These are phyloP conservation scores for Archivesica marissinica DNA, from an alignment of 1,140 invertebrate species.

Conservation along the genomic window DNA sequence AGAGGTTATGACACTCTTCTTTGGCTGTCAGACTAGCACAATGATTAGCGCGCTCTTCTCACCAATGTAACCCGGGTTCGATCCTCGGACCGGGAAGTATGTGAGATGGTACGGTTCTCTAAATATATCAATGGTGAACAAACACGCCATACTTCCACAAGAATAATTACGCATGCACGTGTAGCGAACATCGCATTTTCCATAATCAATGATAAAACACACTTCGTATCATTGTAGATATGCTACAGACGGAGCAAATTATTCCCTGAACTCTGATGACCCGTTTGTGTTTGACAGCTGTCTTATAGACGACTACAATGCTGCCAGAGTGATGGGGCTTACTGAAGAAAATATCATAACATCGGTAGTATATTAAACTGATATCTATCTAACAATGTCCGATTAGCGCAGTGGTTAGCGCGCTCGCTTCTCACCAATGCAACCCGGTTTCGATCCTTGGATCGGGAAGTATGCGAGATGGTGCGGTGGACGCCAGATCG, in stretches of 20 bases:
- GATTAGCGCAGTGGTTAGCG: background rate
- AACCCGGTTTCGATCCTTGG: background rate
- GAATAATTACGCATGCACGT: no score
- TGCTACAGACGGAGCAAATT: slow-evolving; percentile 86
- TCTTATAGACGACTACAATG: slow-evolving; percentile 85
- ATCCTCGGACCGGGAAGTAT: no score
- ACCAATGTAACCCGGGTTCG: no score
- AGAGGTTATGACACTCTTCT: background rate
- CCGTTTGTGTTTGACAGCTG: slow-evolving; percentile 85
- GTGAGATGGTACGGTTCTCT: no score
- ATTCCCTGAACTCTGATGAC: slow-evolving; percentile 88
- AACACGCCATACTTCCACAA: no score
- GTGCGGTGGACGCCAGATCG: no score
- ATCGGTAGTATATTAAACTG: slow-evolving; percentile 82
- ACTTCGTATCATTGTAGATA: no score
- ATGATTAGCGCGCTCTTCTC: no score
- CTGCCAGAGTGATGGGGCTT: slow-evolving; percentile 84
- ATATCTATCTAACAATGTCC: background rate
- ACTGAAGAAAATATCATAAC: slow-evolving; percentile 84
- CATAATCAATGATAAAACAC: no score
- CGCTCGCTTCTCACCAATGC: background rate
- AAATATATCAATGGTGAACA: no score
- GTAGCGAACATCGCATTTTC: no score
- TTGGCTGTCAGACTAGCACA: no score
- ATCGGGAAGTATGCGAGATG: background rate